Base-by-base conservation (phyloP, 2,888 invertebrate genomes). In the Salpingus planirostris region DNA sequence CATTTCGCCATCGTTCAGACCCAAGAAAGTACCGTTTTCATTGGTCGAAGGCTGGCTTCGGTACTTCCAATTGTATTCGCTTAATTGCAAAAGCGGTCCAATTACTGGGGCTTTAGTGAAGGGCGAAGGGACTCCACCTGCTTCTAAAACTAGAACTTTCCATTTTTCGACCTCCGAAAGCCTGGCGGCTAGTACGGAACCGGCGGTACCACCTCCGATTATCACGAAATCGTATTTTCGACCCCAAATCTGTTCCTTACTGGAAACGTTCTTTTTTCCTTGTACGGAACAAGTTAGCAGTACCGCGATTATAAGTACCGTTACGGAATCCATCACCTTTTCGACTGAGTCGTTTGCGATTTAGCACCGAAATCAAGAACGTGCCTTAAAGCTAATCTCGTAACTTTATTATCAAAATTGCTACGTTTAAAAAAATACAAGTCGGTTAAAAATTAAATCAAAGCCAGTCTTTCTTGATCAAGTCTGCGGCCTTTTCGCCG, bases 401-500 rank as follows among this genome's bases (percentile, higher is more conserved):
- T n/a, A n/a, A n/a, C n/a, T n/a, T n/a, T n/a, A n/a, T n/a, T n/a
- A n/a, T n/a, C n/a, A n/a, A n/a, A n/a, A n/a, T n/a, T n/a, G n/a
- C n/a, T n/a, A n/a, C n/a, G n/a, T n/a, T 23, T 23, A 23, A 11
- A 23, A 23, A 7, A 7, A 23, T 7, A 5, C 10, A 23, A 23
- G n/a, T n/a, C n/a, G n/a, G n/a, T n/a, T n/a, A n/a, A n/a, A n/a
- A n/a, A n/a, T n/a, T n/a, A n/a, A n/a, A n/a, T n/a, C n/a, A n/a
- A n/a, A n/a, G n/a, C 75, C 70, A 78, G 21, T 68, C 62, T 12
- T 49, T 48, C 57, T 70, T 74, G 25, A 82, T 73, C 56, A 81
- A 63, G 54, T 81, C 79, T 0, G 79, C 73, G 1, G 74, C 77
- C 53, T 79, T 80, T 57, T 83, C 81, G 1, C 78, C 83, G 27